phyloP scores from a whole-genome alignment of 2,888 invertebrate genomes.

The Tipula unca region DNA sequence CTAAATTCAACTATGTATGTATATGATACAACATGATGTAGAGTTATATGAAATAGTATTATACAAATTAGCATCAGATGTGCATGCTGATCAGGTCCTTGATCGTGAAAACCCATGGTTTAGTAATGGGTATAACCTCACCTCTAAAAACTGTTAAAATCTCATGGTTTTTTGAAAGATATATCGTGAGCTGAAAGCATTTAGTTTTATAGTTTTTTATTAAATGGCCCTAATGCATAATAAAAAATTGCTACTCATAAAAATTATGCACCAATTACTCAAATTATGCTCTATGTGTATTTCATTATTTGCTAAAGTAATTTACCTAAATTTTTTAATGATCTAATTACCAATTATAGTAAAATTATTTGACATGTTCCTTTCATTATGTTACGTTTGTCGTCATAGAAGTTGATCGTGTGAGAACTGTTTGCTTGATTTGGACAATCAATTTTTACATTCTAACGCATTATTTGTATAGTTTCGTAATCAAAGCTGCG shows the following conservation, averaged over 20 bases:
- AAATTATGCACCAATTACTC: background rate
- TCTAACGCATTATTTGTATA: too few relatives aligned
- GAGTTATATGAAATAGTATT: background rate
- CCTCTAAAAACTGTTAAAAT: too few relatives aligned
- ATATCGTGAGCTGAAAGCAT: background rate
- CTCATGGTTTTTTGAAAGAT: background rate
- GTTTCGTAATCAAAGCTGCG: too few relatives aligned
- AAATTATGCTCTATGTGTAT: too few relatives aligned
- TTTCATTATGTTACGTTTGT: background rate
- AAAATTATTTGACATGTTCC: background rate
- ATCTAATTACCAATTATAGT: background rate
- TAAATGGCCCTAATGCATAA: background rate
- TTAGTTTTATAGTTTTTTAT: background rate
- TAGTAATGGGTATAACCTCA: background rate
- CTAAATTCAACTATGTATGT: too few relatives aligned
- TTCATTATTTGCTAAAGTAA: background rate
- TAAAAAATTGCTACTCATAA: too few relatives aligned
- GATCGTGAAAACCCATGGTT: background rate
- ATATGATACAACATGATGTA: too few relatives aligned
- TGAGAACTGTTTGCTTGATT: background rate
- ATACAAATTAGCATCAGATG: background rate
- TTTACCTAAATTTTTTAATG: background rate
- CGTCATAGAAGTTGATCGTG: background rate
- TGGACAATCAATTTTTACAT: too few relatives aligned
- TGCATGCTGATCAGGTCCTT: background rate